Conservation (phyloP, 1,140 invertebrate species). For the Agrilus planipennis region DNA sequence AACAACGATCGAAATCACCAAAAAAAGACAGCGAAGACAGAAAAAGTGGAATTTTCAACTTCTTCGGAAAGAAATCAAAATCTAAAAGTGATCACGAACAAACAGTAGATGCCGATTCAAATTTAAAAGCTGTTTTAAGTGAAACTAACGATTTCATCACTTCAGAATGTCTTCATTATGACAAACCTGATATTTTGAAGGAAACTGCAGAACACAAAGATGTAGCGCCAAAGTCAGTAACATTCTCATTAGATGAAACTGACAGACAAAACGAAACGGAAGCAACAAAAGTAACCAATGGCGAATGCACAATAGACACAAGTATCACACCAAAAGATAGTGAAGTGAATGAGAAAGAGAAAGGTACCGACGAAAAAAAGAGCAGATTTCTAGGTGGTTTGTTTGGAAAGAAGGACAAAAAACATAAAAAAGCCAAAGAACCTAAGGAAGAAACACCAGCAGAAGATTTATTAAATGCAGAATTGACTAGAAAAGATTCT, state of each 20-base stretch:
- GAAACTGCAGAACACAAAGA: constrained; percentile 2
- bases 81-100: background rate
- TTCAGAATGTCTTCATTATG: background rate
- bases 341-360: background rate
- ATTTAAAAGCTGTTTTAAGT: background rate
- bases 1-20: no score
- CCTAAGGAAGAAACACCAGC: background rate
- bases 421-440: constrained; percentile 1
- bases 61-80: background rate
- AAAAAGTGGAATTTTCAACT: no score
- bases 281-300: no score
- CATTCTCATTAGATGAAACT: constrained; percentile 2
- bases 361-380: constrained; percentile 3
- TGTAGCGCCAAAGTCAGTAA: constrained; percentile 3
- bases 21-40: no score
- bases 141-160: no score
- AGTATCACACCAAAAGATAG: no score
- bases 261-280: background rate
- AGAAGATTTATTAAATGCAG: background rate
- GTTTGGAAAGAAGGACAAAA: no score
- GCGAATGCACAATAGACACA: no score
- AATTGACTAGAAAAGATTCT: background rate
- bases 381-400: no score
- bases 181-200: background rate
- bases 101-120: constrained; percentile 4